Evolutionary conservation across 92 coral and sea anemone species (phyloP), one percentile per base, ranked within the genome.

Genomic region (Bergia sp.): DNA sequence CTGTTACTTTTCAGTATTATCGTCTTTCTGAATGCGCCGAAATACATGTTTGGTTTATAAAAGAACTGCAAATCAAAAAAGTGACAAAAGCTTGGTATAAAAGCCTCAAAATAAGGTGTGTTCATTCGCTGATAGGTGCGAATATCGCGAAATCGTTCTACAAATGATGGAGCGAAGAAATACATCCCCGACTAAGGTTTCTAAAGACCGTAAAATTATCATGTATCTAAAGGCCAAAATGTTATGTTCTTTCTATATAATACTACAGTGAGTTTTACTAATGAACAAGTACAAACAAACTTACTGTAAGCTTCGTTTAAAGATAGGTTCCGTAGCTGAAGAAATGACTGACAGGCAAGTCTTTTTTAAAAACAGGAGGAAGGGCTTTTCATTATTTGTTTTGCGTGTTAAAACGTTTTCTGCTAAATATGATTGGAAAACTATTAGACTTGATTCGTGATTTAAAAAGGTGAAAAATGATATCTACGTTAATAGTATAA

Each of bases 1-100:
- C 43, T 94, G 77, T 53, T 90, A 11, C 39, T 93, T 42, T 94
- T 94, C 23, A 92, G 93, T 9, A 67, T 89, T 1, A 91, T 94
- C 9, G 91, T 94, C 45, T 95, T 95, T 82, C 77, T 94, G 77
- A 90, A 92, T 73, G 94, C 96, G 16, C 98, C 98, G 43, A 92
- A 90, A n/a, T 91, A 95, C 45, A 94, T 86, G 36, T 86, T 88
- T 88, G 65, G 78, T 1, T 16, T 69, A 7, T 84, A 71, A 83
- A 64, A 15, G 47, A 7, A 15, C 12, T 20, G 16, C 23, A 43
- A 40, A 42, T 23, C 29, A 4, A 16, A 61, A 29, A 61, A 1
- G 29, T 57, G 69, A 20, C 37, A 37, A 38, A 38, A 69, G 12
- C 20, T 37, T 74, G 4, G 20, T 9, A 8, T 3, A 7, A 10